A percentile compares a stretch with the other conserved stretches of the same genome.
phyloP scores from a whole-genome alignment of 1,140 invertebrate species.

The Drosophila simulans region DNA sequence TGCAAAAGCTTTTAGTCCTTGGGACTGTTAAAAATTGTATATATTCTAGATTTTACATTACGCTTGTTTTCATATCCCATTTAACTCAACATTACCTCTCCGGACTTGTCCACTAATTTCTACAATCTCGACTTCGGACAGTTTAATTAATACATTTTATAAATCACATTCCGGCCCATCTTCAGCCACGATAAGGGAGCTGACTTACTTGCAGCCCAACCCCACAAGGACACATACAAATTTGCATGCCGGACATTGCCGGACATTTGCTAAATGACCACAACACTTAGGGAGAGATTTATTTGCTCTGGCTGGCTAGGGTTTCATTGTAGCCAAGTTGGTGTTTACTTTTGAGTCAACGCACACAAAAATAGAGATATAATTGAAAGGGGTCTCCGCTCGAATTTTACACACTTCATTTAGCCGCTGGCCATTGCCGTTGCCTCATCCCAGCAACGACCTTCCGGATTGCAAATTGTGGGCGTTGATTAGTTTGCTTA shows the following conservation, averaged over 20 bases:
- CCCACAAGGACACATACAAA: slow-evolving; percentile 42
- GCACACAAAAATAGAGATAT: slow-evolving; percentile 41
- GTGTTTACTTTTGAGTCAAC: slow-evolving; percentile 72
- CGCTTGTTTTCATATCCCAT: slow-evolving; percentile 16
- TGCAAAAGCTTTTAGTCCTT: too few species aligned
- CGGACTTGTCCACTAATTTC: not conserved
- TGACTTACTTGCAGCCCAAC: slow-evolving; percentile 23
- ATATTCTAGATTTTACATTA: not conserved
- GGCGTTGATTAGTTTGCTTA: slow-evolving; percentile 78
- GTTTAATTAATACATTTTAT: slow-evolving; percentile 81
- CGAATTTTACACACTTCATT: slow-evolving; percentile 73
- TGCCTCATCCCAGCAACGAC: slow-evolving; percentile 31
- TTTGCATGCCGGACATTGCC: slow-evolving; percentile 74
- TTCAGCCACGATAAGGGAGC: slow-evolving; percentile 30
- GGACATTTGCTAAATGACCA: slow-evolving; percentile 81
- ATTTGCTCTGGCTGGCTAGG: slow-evolving; percentile 40
- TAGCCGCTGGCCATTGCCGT: slow-evolving; percentile 56
- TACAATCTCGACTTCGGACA: slow-evolving; percentile 23
- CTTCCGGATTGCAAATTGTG: slow-evolving; percentile 45
- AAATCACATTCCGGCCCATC: slow-evolving; percentile 59
- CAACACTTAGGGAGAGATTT: slow-evolving; percentile 77
- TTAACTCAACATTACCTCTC: slow-evolving; percentile 10
- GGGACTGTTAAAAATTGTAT: too few species aligned
- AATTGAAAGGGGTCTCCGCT: slow-evolving; percentile 38
- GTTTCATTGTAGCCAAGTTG: slow-evolving; percentile 66